A percentile compares a stretch with the other conserved stretches of the same genome.
Evolutionary conservation across 1,140 invertebrate genomes (phyloP).

Genomic region (Eulimnadia texana): DNA sequence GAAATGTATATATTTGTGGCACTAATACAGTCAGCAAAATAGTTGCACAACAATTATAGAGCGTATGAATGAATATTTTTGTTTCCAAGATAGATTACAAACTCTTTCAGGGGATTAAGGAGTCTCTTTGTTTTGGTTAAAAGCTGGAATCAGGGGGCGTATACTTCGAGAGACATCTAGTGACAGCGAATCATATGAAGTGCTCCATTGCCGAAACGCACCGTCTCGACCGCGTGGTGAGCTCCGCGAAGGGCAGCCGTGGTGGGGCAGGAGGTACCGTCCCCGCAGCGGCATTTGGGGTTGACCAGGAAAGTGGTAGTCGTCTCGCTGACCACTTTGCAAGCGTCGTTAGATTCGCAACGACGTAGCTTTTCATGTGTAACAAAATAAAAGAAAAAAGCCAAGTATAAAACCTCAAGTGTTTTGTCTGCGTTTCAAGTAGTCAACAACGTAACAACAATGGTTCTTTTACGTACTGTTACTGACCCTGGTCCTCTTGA

Average conservation of each 20-base stretch:
- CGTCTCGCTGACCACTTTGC: conserved; percentile 17
- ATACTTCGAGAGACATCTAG: conserved; percentile 1
- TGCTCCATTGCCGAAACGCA: conserved; percentile 8
- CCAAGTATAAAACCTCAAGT: background rate
- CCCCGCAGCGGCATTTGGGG: conserved; percentile 13
- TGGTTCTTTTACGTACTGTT: no score
- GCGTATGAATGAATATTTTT: no score
- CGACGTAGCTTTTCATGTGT: conserved; percentile 7
- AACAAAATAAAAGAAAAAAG: background rate
- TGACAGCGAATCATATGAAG: conserved; percentile 14
- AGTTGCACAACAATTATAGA: background rate
- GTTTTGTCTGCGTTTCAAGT: background rate
- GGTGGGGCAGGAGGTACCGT: conserved; percentile 1
- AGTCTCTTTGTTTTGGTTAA: no score
- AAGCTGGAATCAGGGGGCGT: no score
- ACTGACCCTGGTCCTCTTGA: no score
- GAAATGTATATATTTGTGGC: background rate
- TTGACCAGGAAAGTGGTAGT: conserved; percentile 13
- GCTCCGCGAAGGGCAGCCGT: background rate
- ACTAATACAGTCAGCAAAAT: background rate
- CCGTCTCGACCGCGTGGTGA: conserved; percentile 1
- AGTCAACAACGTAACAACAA: background rate
- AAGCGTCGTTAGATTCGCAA: conserved; percentile 12
- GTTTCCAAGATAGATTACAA: no score
- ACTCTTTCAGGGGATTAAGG: no score